Base-by-base conservation (phyloP, 2,113 vertebrate genomes). In the Podiceps cristatus region DNA sequence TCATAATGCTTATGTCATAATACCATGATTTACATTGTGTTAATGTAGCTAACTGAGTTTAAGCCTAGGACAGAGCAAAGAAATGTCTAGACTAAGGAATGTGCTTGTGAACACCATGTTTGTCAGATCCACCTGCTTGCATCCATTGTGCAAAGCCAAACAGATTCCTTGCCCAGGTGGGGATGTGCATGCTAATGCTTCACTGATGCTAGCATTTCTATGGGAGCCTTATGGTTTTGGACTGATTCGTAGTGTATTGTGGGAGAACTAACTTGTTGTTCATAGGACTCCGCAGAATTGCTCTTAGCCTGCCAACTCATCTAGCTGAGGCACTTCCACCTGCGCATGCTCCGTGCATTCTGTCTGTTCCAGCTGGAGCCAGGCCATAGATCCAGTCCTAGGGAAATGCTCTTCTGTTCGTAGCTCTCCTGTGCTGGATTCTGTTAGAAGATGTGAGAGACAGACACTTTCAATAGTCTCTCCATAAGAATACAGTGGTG, bases 311-410 rank as follows among this genome's bases (percentile, higher is more conserved):
- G 63, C 33, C n/a, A 33, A 1, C 37, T 71, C 44, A 28, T 49
- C 64, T 18, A 29, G 68, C n/a, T 49, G 55, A 87, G 86, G 33
- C 3, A 2, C n/a, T 29, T 89, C 37, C 76, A 91, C 62, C 72
- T 91, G 67, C 9, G 4, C 17, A 0, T 56, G 60, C 62, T 81
- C 66, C 0, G 0, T 68, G 44, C 0, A 0, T 71, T 90, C 47
- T 53, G 24, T 63, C 23, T 56, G 3, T 49, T 91, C 73, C 74
- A 76, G 9, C 52, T 91, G 90, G 73, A 95, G 42, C 27, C 60
- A 49, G 76, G 87, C 73, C 64, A 8, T 11, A 11, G 44, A 56
- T 77, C 40, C 44, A 77, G 60, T 84, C 44, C 35, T 64, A 49
- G n/a, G 18, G 63, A 85, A 73, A 66, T 68, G 33, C 55, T 93